Evolutionary conservation across 2,113 vertebrate species (phyloP).

Genomic region (Pollachius pollachius): DNA sequence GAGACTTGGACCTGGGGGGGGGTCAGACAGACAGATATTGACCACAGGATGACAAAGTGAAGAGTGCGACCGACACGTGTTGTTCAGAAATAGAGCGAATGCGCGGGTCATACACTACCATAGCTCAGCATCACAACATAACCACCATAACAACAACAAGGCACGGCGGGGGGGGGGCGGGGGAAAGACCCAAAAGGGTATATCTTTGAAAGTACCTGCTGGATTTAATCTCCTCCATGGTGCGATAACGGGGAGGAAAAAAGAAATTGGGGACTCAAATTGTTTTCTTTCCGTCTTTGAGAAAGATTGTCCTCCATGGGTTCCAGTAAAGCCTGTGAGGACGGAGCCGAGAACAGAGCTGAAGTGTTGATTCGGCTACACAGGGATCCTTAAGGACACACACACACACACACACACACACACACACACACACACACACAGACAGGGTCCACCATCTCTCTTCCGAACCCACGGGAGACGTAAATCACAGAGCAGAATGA

Average conservation of each 20-base stretch:
- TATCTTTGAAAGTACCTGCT: neutral
- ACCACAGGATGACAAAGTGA: conserved; percentile 65
- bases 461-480: conserved; percentile 61
- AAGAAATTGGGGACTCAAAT: neutral
- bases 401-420: conserved; percentile 10
- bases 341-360: conserved; percentile 52
- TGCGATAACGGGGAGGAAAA: neutral
- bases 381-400: conserved; percentile 53
- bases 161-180: conserved; percentile 1
- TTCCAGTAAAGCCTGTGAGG: conserved; percentile 35
- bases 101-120: conserved; percentile 23
- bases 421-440: conserved; percentile 4
- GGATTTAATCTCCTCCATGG: neutral
- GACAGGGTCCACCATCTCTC: conserved; percentile 44
- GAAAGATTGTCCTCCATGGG: conserved; percentile 32
- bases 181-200: neutral
- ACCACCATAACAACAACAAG: conserved; percentile 19
- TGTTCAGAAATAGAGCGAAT: conserved; percentile 27
- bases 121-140: conserved; percentile 11
- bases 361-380: conserved; percentile 67
- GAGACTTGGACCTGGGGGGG: conserved; percentile 35
- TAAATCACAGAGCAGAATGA: conserved; percentile 59
- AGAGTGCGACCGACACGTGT: conserved; percentile 63
- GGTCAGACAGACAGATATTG: conserved; percentile 63
- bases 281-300: conserved; percentile 4